Percentiles rank a stretch among this genome's conserved stretches.
Conservation (phyloP, 1,140 invertebrate species). For the Apis cerana region DNA sequence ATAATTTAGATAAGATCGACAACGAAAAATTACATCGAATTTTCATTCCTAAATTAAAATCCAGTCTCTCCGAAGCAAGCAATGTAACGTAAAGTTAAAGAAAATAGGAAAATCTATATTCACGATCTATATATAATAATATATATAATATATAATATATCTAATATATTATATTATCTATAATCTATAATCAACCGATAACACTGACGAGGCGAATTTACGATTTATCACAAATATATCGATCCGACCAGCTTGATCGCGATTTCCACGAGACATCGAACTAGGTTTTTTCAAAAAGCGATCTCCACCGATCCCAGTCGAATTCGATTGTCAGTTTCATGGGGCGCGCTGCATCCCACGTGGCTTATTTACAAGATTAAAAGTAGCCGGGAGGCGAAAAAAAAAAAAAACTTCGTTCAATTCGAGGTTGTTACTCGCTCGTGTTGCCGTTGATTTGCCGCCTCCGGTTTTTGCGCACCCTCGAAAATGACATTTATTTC, state of each 20-base stretch:
- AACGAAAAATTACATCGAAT: too few species aligned
- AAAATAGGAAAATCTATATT: neutral
- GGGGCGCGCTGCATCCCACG: neutral
- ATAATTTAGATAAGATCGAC: too few species aligned
- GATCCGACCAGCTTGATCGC: neutral
- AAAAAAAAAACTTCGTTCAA: neutral
- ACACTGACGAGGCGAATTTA: neutral
- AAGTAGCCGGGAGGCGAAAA: slow-evolving; percentile 9
- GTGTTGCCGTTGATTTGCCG: neutral
- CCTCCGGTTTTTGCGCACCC: neutral
- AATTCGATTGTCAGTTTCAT: slow-evolving; percentile 26
- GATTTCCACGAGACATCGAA: neutral
- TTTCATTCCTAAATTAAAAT: too few species aligned
- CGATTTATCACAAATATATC: neutral
- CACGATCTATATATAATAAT: too few species aligned
- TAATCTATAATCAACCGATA: neutral
- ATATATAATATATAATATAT: too few species aligned
- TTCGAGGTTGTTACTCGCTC: neutral
- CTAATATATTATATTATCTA: too few species aligned
- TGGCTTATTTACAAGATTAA: slow-evolving; percentile 41
- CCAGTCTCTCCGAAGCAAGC: too few species aligned
- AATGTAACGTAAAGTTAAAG: too few species aligned
- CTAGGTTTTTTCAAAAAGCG: neutral
- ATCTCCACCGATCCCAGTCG: neutral
- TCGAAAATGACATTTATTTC: slow-evolving; percentile 8